Evolutionary conservation across 2,113 vertebrate species (phyloP).

Genomic region (Oreocharis arfaki): DNA sequence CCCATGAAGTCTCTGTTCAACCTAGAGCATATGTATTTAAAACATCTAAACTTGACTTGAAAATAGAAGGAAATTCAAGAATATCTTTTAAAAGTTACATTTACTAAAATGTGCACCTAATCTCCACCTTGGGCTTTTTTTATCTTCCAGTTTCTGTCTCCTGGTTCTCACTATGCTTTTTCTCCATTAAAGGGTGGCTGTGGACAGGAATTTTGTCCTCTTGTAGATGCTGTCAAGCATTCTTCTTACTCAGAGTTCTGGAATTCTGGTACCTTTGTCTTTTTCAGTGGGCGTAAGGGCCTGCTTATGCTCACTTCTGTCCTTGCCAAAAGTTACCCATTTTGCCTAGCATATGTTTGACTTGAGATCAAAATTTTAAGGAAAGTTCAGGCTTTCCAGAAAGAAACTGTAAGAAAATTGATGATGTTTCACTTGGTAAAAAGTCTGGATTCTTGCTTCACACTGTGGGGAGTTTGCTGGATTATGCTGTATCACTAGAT

Average conservation of each 20-base stretch:
- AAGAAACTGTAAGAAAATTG: neutral
- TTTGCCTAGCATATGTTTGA: neutral
- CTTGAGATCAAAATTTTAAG: neutral
- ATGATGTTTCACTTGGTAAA: neutral
- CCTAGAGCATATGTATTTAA: neutral
- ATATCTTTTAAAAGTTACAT: neutral
- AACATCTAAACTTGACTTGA: neutral
- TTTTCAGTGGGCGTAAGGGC: neutral
- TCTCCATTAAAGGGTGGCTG: neutral
- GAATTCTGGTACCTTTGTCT: neutral
- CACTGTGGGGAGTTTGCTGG: neutral
- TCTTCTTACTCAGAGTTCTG: neutral
- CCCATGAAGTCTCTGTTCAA: neutral
- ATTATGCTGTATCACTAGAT: neutral
- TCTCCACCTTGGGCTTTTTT: neutral
- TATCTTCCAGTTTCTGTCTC: neutral
- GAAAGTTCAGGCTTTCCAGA: neutral
- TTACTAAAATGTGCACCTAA: neutral
- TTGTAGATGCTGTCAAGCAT: neutral
- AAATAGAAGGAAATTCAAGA: neutral
- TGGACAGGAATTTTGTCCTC: neutral
- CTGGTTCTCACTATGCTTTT: neutral
- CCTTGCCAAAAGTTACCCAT: neutral
- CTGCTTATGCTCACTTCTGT: neutral
- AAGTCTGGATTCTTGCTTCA: neutral